Conservation (phyloP, 2,113 vertebrate genomes). For the Murina feae region DNA sequence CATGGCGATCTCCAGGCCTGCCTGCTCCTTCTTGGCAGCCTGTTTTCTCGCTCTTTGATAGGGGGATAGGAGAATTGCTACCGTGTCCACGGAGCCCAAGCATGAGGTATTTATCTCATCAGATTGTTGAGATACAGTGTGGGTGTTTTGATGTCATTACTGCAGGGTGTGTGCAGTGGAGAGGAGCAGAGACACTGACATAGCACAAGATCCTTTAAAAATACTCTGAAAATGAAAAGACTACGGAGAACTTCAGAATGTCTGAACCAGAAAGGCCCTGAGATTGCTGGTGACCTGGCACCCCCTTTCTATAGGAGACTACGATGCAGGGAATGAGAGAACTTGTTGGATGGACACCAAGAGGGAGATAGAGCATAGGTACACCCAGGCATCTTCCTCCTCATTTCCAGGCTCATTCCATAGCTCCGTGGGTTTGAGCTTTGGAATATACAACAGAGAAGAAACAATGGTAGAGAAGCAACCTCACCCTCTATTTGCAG, state of each 20-base stretch:
- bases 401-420: background rate
- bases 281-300: background rate
- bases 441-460: background rate
- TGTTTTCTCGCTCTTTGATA: background rate
- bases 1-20: background rate
- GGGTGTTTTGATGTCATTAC: constrained; percentile 47
- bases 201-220: background rate
- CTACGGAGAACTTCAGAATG: background rate
- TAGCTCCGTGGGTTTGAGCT: background rate
- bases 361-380: accelerated
- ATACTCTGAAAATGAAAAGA: background rate
- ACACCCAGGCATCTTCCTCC: accelerated
- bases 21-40: background rate
- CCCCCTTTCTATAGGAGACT: background rate
- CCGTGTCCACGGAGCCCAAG: constrained; percentile 9
- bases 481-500: background rate
- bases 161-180: background rate
- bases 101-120: constrained; percentile 32
- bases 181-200: background rate
- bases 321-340: background rate
- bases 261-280: background rate
- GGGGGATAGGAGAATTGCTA: background rate
- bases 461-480: background rate
- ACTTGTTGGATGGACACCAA: no score
- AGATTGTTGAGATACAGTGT: constrained; percentile 20